Evolutionary conservation across 2,113 vertebrate species (phyloP).

Genomic region (Connochaetes taurinus): DNA sequence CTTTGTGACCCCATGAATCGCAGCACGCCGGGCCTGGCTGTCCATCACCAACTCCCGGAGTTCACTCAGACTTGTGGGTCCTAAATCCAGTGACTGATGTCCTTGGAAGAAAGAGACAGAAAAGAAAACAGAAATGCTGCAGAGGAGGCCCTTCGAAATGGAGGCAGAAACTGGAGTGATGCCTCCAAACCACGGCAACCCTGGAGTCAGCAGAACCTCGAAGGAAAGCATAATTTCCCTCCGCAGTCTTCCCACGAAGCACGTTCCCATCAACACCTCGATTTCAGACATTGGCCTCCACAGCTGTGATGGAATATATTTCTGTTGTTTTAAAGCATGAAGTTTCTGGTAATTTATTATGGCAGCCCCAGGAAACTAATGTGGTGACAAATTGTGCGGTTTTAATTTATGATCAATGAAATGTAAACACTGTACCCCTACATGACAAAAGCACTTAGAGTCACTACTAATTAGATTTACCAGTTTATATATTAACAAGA

Average conservation of each 20-base stretch:
- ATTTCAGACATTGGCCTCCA: neutral
- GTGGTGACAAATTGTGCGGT: neutral
- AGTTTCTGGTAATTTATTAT: neutral
- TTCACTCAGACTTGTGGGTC: neutral
- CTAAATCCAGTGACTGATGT: neutral
- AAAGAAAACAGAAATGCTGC: neutral
- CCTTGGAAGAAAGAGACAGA: neutral
- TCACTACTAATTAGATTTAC: neutral
- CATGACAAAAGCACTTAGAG: neutral
- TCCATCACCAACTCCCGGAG: no score
- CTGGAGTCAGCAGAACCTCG: neutral
- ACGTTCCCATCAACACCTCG: neutral
- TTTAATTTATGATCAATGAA: neutral
- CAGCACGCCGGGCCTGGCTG: no score
- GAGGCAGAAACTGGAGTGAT: neutral
- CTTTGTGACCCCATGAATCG: no score
- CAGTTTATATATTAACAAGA: neutral
- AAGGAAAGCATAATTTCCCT: neutral
- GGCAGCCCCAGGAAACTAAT: neutral
- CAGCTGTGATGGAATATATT: neutral
- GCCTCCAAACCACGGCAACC: neutral
- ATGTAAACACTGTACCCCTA: neutral
- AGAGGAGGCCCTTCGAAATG: neutral
- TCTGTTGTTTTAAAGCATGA: neutral
- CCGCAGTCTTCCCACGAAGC: neutral